Evolutionary conservation across 1,140 invertebrate species (phyloP).

Genomic region (Geopemphigus sp.): DNA sequence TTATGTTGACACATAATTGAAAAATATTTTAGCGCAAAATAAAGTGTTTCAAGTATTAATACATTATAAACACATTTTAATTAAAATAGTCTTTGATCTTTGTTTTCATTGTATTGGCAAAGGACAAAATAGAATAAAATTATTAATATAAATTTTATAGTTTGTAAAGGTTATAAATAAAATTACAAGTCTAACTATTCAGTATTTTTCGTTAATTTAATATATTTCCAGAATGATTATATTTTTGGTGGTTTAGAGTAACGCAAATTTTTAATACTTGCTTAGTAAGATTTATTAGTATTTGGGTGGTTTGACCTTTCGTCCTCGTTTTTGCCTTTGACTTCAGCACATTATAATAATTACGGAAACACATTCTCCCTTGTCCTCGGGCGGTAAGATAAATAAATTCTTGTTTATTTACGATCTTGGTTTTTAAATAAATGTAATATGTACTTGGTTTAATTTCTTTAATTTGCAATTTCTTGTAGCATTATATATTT

Average conservation of each 20-base stretch:
- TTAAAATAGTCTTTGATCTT: not conserved
- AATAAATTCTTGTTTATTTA: constrained; percentile 20
- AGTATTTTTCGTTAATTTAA: not conserved
- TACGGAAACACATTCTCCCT: not conserved
- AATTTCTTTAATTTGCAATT: not conserved
- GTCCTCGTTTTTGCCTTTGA: not conserved
- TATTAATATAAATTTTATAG: not conserved
- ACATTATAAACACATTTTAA: too few species aligned
- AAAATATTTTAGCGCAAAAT: not conserved
- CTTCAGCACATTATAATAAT: constrained; percentile 24
- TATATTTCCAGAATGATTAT: not conserved
- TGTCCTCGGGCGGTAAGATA: not conserved
- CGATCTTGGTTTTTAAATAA: not conserved
- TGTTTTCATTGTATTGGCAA: not conserved
- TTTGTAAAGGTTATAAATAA: not conserved
- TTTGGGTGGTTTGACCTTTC: not conserved
- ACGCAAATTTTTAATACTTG: not conserved
- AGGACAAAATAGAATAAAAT: not conserved
- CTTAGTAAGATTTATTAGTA: constrained; percentile 10
- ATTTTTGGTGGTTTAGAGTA: not conserved
- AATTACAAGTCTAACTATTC: too few species aligned
- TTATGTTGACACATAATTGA: not conserved
- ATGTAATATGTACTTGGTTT: not conserved
- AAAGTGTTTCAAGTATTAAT: too few species aligned
- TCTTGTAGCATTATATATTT: not conserved